phyloP scores from a whole-genome alignment of 1,140 invertebrate species.

The Drosophila ficusphila region DNA sequence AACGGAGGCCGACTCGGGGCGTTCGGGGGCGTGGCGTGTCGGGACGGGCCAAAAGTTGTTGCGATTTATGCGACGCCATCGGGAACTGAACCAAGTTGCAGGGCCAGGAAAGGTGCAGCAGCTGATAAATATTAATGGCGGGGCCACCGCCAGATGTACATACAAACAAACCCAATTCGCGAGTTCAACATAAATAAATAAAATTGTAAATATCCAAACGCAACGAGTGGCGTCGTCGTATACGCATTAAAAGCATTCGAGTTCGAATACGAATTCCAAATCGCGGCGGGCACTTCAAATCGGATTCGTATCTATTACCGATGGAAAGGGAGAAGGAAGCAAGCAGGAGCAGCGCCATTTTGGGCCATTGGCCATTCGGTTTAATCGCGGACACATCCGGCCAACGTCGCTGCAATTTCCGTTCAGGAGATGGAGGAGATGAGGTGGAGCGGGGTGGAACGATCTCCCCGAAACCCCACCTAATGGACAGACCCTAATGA shows the following conservation, averaged over 20 bases:
- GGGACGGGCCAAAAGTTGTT: slow-evolving; percentile 10
- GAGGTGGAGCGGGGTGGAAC: not conserved
- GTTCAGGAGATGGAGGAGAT: slow-evolving; percentile 23
- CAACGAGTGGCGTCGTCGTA: not conserved
- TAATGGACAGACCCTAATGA: slow-evolving; percentile 74
- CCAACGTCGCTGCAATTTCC: slow-evolving; percentile 66
- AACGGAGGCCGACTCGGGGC: slow-evolving; percentile 22
- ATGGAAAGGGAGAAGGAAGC: not conserved
- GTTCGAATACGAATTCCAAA: slow-evolving; percentile 13
- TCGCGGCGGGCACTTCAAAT: slow-evolving; percentile 19
- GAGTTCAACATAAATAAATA: slow-evolving; percentile 34
- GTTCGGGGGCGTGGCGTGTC: slow-evolving; percentile 5
- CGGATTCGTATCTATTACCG: slow-evolving; percentile 28
- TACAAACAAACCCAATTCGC: slow-evolving; percentile 26
- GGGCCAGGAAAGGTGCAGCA: slow-evolving; percentile 31
- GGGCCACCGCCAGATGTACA: slow-evolving; percentile 9
- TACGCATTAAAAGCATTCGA: slow-evolving; percentile 14
- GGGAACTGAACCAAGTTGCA: slow-evolving; percentile 21
- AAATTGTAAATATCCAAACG: slow-evolving; percentile 45
- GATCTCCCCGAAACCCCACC: slow-evolving; percentile 6
- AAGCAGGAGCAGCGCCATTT: slow-evolving; percentile 15
- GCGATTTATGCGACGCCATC: slow-evolving; percentile 64
- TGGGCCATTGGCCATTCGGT: slow-evolving; percentile 61
- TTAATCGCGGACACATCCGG: slow-evolving; percentile 74
- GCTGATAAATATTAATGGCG: slow-evolving; percentile 58